phyloP scores from a whole-genome alignment of 2,113 vertebrate genomes.

The Anser cygnoides region DNA sequence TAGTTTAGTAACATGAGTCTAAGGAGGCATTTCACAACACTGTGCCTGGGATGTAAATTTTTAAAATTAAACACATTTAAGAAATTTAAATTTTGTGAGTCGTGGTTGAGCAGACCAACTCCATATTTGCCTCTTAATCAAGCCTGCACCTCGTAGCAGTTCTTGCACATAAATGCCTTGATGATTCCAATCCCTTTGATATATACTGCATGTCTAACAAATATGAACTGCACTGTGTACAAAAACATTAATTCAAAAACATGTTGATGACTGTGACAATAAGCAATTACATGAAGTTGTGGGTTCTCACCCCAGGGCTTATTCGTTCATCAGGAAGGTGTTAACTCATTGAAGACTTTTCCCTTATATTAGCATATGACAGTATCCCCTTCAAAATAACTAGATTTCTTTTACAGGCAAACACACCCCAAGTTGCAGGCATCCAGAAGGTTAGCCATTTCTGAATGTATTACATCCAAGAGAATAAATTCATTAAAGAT shows the following conservation, averaged over 20 bases:
- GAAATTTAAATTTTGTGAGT: neutral
- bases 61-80: neutral
- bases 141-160: neutral
- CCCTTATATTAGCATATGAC: neutral
- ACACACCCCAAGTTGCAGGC: neutral
- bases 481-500: neutral
- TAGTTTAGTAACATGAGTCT: neutral
- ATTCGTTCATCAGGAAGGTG: neutral
- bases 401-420: neutral
- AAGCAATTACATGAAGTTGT: neutral
- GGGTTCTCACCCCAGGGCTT: neutral
- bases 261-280: neutral
- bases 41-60: neutral
- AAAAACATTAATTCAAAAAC: neutral
- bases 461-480: neutral
- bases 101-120: neutral
- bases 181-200: neutral
- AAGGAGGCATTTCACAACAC: neutral
- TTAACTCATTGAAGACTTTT: neutral
- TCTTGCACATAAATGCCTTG: neutral
- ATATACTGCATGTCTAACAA: neutral
- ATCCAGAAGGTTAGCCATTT: neutral
- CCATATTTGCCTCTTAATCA: neutral
- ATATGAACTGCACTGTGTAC: neutral
- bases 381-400: neutral